Conservation (phyloP, 2,797 vertebrate species). For the Odontamblyopus lacepedii region DNA sequence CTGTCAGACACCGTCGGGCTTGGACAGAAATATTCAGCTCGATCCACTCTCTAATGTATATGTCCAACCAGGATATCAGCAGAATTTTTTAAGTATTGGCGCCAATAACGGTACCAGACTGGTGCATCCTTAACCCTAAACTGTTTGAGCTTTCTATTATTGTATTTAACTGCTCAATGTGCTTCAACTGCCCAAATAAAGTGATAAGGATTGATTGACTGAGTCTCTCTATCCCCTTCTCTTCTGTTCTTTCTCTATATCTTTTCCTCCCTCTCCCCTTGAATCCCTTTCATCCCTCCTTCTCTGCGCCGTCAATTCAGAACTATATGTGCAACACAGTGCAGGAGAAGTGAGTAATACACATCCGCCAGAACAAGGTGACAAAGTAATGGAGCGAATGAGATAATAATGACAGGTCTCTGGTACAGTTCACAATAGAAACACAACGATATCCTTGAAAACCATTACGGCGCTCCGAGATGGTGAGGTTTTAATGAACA, state of each 20-base stretch:
- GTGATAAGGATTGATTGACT: too few species aligned
- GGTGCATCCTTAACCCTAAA: too few species aligned
- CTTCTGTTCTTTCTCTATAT: neutral
- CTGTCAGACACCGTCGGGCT: too few species aligned
- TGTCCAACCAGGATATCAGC: too few species aligned
- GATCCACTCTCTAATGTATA: too few species aligned
- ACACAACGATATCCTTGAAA: conserved; percentile 14
- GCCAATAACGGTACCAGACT: too few species aligned
- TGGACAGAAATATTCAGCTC: too few species aligned
- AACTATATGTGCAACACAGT: conserved; percentile 46
- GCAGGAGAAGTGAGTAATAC: conserved; percentile 59
- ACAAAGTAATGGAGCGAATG: conserved; percentile 26
- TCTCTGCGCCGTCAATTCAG: conserved; percentile 27
- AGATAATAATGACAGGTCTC: conserved; percentile 39
- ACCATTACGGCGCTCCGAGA: conserved; percentile 27
- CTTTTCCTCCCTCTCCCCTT: neutral
- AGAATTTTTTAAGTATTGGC: too few species aligned
- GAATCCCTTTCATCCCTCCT: neutral
- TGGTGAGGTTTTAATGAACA: conserved; percentile 32
- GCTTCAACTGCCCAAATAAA: too few species aligned
- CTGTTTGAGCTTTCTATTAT: too few species aligned
- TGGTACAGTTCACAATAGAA: conserved; percentile 15
- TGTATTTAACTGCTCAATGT: too few species aligned
- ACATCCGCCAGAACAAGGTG: conserved; percentile 53
- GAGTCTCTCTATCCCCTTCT: neutral